Evolutionary conservation across 2,888 invertebrate species (phyloP), one percentile per base, ranked within the genome.

Genomic region (Cryptocephalus primarius): DNA sequence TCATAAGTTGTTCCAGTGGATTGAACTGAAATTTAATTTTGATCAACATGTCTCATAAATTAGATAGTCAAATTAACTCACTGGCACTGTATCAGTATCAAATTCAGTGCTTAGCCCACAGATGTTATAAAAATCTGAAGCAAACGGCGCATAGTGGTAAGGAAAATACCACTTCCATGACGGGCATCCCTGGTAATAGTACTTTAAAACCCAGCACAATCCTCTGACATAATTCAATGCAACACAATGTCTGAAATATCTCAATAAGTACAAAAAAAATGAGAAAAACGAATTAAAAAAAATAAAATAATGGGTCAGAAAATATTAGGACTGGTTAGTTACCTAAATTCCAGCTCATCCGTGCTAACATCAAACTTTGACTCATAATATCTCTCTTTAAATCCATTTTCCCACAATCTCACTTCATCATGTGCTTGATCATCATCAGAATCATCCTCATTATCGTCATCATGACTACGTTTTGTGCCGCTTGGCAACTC

Each of bases 121-220:
- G 46, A 99, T 85, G 66, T 94, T 89, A 49, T 90, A 79, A 73
- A 99, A 99, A 75, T 99, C 99, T 0, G 96, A 96, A 4, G 99
- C 99, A 73, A 99, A 99, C 8, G 99, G 99, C 12, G 99, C 97
- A 75, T 99, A 99, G 73, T 99, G 99, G 71, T 94, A 99, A 0
- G 99, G 99, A 72, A 93, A 99, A 74, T 95, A 99, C 99, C 99
- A 99, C 72, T 96, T 91, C 99, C 99, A 99, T 12, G 92, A 93
- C 33, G 94, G 90, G 73, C 97, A 99, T 44, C 99, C 97, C 79
- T 97, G 97, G 73, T 99, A 99, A 73, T 99, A 99, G 73, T 97
- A 99, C 57, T 89, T 83, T 32, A 99, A 74, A 46, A 99, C 99
- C 99, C 99, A 99, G 72, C 94, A 94, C 43, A 99, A 76, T 0